Base-by-base conservation (phyloP, 2,797 vertebrate species). In the Dendrocincla fuliginosa region DNA sequence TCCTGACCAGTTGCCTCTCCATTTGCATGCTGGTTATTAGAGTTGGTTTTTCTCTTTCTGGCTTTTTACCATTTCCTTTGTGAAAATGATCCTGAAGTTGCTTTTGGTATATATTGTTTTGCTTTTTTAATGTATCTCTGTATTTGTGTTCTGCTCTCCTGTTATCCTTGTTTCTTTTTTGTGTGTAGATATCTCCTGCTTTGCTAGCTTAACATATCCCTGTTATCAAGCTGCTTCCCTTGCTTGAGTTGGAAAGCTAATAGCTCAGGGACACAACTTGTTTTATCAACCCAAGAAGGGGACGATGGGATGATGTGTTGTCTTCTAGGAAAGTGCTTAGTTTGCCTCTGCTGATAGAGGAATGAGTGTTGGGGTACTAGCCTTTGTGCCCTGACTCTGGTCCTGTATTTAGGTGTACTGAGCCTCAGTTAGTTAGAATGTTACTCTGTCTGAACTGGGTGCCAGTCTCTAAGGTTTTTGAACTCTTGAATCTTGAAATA, bases 181-280 rank as follows among this genome's bases (percentile, higher is more conserved):
- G 25, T 64, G 12, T 16, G 25, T 60, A 56, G 22, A n/a, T 61
- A 7, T 89, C 55, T 80, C 28, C 57, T 74, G 3, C 33, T 71
- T 88, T 55, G 16, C 47, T 28, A 41, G 37, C 23, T 90, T 64
- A 55, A 53, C n/a, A 30, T 16, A 47, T 52, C n/a, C 17, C 23
- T 92, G 6, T 57, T n/a, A n/a, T n/a, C n/a, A n/a, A n/a, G 53
- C 53, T 88, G 73, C 59, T 88, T 79, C 32, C n/a, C 28, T 44
- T 90, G 39, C 76, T 81, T 32, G 57, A 47, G 56, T 16, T 53
- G 65, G 61, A 47, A 80, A 78, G 53, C 37, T 86, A 17, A 83
- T 33, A 90, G 76, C 53, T 88, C n/a, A 23, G 35, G 50, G 65
- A 59, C 35, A 55, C 41, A 65, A 67, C 33, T 81, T 88, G 14